Base-by-base conservation (phyloP, 35 echinoderm and acorn worm species). In the Ptychodera flava region DNA sequence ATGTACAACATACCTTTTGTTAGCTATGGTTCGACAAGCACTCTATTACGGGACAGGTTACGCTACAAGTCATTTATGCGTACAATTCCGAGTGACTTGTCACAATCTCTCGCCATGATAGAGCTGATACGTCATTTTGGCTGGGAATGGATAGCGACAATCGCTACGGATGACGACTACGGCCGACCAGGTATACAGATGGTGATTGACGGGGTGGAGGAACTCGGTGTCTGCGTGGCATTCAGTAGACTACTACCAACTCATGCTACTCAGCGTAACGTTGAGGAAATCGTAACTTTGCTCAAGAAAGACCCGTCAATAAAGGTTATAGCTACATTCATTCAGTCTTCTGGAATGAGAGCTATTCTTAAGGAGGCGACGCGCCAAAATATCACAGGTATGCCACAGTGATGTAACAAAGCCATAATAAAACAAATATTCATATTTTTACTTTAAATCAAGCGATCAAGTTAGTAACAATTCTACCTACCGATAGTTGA, bases 91-190 rank as follows among this genome's bases (percentile, higher is more conserved):
- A 85, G 85, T 45, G 92, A 94, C 33, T 80, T 78, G 27, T 90
- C 85, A 36, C 88, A 94, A 38, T 85, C 92, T 77, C 33, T 86
- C 33, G 85, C 86, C 36, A 82, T 94, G 22, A 81, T 89, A 30
- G 85, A 94, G 34, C 82, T 94, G 27, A 86, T 90, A 31, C 75
- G 32, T 0, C 80, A 86, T 36, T 90, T 86, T 16, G 85, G 87
- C 29, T 94, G 92, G 92, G 82, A 94, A 82, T 94, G 92, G 92
- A 85, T 94, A 0, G 92, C 84, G 76, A 78, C 90, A 33, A 83
- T 94, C 33, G 92, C 85, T 1, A 78, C 90, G 35, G 92, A 94
- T 37, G 90, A 94, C 64, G 84, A 80, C 77, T 94, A 94, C 33
- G 92, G 92, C 31, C 53, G 92, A 36, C 84, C 89, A 16, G 89